phyloP scores from a whole-genome alignment of 2,797 vertebrate species.

The Macrochelys suwanniensis region DNA sequence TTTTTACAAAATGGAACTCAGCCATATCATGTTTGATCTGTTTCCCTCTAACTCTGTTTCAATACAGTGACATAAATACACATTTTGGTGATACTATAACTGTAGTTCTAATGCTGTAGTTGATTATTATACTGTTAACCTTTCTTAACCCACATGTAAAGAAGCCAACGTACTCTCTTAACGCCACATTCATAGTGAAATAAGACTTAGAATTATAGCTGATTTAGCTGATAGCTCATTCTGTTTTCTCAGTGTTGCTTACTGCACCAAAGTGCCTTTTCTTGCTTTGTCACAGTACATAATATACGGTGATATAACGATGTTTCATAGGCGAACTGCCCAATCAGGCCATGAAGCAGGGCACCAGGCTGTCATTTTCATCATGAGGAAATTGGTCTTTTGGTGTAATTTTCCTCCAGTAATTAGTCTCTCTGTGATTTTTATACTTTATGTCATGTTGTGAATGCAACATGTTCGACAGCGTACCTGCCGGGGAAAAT shows the following conservation, averaged over 20 bases:
- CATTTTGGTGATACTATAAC: not conserved
- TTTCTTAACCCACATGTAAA: not conserved
- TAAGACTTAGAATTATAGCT: conserved; percentile 66
- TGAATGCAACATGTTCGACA: conserved; percentile 81
- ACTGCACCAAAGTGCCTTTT: not conserved
- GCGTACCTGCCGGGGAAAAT: conserved; percentile 78
- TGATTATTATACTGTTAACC: not conserved
- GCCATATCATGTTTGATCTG: not conserved
- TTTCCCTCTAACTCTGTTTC: not conserved
- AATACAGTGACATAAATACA: not conserved
- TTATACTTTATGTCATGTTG: conserved; percentile 80
- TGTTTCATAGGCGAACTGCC: conserved; percentile 53
- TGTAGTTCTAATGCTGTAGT: not conserved
- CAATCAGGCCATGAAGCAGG: conserved; percentile 72
- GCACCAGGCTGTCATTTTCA: conserved; percentile 79
- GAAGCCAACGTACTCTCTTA: not conserved
- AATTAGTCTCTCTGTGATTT: conserved; percentile 88
- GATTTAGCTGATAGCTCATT: conserved; percentile 60
- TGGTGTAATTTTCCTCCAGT: conserved; percentile 78
- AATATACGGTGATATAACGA: not conserved
- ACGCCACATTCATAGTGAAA: conserved; percentile 50
- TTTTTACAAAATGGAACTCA: not conserved
- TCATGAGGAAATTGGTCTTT: conserved; percentile 76
- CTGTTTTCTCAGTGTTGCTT: conserved; percentile 36
- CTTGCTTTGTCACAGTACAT: not conserved